A percentile compares a stretch with the other conserved stretches of the same genome.
Conservation (phyloP, 2,888 invertebrate genomes). For the Fragum fragum region DNA sequence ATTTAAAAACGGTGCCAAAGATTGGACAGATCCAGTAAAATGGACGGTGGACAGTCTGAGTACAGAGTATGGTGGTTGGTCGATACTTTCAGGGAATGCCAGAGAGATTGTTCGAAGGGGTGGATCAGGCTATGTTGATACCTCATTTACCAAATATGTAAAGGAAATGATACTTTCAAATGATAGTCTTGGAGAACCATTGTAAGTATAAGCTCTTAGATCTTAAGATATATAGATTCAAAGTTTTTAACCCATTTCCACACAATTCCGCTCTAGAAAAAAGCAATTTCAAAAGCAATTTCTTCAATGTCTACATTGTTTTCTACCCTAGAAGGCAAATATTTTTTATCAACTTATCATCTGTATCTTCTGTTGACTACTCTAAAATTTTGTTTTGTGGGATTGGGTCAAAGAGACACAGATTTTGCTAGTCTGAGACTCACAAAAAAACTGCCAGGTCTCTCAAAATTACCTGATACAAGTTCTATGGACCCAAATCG, state of each 20-base stretch:
- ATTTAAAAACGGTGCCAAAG: constrained; percentile 79
- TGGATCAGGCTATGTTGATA: constrained; percentile 77
- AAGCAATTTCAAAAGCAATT: not conserved
- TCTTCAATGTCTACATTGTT: too few species aligned
- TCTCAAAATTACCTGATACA: too few species aligned
- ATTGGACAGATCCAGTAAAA: constrained; percentile 77
- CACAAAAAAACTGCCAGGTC: too few species aligned
- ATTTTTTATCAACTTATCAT: too few species aligned
- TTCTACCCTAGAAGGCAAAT: too few species aligned
- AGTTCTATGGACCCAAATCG: too few species aligned
- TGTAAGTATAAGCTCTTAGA: constrained; percentile 67
- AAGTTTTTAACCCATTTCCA: not conserved
- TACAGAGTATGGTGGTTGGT: constrained; percentile 78
- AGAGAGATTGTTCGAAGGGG: constrained; percentile 81
- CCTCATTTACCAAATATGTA: constrained; percentile 76
- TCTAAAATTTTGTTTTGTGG: too few species aligned
- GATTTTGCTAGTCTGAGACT: too few species aligned
- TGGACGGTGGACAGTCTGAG: constrained; percentile 77
- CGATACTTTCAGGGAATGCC: constrained; percentile 76
- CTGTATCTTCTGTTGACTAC: too few species aligned
- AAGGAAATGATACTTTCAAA: constrained; percentile 68
- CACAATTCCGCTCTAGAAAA: not conserved
- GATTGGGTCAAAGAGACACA: too few species aligned
- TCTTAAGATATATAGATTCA: not conserved
- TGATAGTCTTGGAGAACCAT: constrained; percentile 69